phyloP scores from a whole-genome alignment of 2,113 vertebrate species.

The Malurus elegans region DNA sequence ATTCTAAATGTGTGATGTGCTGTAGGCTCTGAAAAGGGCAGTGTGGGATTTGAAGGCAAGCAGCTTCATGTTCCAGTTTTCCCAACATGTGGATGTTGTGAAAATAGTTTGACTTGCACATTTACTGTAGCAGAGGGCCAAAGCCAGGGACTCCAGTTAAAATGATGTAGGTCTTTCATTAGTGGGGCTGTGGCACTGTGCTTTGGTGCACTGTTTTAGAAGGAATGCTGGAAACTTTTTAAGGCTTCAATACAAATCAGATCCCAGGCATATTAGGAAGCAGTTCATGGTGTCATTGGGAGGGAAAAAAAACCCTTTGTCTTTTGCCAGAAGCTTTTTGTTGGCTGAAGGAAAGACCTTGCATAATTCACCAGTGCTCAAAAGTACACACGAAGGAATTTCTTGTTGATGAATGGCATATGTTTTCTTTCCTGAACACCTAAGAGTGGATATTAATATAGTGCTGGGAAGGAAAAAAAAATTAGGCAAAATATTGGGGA shows the following conservation, averaged over 20 bases:
- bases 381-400: neutral
- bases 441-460: neutral
- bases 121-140: neutral
- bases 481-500: neutral
- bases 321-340: slow-evolving; percentile 3
- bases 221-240: neutral
- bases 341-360: neutral
- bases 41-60: neutral
- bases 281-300: neutral
- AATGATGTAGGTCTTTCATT: neutral
- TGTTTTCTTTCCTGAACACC: neutral
- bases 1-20: neutral
- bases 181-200: neutral
- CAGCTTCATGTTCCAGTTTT: neutral
- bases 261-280: neutral
- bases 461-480: neutral
- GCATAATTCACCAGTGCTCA: neutral
- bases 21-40: neutral
- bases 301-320: neutral
- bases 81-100: neutral
- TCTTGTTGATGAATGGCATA: neutral
- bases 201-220: neutral
- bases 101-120: neutral
- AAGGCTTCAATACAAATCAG: neutral
- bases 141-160: neutral